These are phyloP conservation scores for Thunnus thynnus DNA, from an alignment of 2,113 vertebrate species.

Conservation along the genomic window DNA sequence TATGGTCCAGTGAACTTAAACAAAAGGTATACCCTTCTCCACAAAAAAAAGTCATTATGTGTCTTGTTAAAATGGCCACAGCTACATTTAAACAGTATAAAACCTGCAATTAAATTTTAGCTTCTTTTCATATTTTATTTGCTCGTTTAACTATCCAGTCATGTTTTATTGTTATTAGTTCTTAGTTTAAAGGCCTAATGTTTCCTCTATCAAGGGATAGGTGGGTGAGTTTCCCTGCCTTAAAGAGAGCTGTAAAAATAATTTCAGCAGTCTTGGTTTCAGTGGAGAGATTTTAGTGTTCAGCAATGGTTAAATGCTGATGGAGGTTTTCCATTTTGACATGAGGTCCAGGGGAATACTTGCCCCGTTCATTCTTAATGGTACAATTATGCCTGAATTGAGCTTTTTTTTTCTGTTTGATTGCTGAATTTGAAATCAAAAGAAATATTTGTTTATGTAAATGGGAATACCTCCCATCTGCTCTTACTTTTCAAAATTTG, in stretches of 20 bases:
- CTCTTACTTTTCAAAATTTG: background rate
- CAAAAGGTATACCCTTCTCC: slow-evolving; percentile 13
- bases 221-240: slow-evolving; percentile 7
- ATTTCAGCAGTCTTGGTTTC: slow-evolving; percentile 1
- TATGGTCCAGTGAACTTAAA: slow-evolving; percentile 32
- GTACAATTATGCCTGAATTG: too few species aligned
- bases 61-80: slow-evolving; percentile 36
- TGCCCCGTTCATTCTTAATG: background rate
- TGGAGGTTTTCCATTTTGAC: background rate
- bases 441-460: background rate
- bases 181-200: slow-evolving; percentile 53
- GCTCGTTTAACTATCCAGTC: slow-evolving; percentile 45
- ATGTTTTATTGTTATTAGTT: slow-evolving; percentile 55
- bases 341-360: background rate
- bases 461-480: background rate
- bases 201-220: slow-evolving; percentile 27
- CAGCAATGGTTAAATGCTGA: background rate
- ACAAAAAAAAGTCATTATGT: slow-evolving; percentile 4
- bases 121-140: slow-evolving; percentile 61
- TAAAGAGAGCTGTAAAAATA: slow-evolving; percentile 20
- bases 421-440: background rate
- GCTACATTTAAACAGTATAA: slow-evolving; percentile 45
- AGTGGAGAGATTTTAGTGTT: background rate
- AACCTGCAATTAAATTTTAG: slow-evolving; percentile 52
- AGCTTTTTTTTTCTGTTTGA: too few species aligned